Base-by-base conservation (phyloP, 2,113 vertebrate genomes). In the Telmatochromis brichardi region DNA sequence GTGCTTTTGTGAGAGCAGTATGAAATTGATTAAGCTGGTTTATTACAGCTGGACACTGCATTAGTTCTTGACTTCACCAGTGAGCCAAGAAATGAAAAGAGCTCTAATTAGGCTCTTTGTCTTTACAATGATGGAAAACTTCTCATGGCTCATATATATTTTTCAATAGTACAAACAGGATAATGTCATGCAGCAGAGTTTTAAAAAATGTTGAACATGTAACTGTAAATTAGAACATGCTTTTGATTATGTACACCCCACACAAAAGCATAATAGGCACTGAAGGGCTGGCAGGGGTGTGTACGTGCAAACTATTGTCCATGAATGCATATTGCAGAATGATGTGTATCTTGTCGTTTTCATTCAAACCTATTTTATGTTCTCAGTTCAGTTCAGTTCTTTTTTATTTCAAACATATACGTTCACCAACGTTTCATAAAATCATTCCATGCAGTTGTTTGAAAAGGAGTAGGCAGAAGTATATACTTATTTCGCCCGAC, bases 81-180 rank as follows among this genome's bases (percentile, higher is more conserved):
- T 85, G 84, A 26, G 78, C 65, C 78, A 81, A 58, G 53, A 90
- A 87, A 93, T 88, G 82, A 81, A 8, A 78, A 55, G 54, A 42
- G 33, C 13, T 0, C 11, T 76, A 87, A 91, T 87, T 81, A 79
- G 26, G 19, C 57, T 55, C 10, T 71, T 85, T 60, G 2, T 73
- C 10, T 13, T 9, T 83, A 11, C 37, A 63, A 35, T 42, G 6
- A 19, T 11, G 21, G 50, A 50, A 35, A 13, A 33, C 60, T 81
- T 80, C 73, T 81, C 8, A 26, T n/a, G 28, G 50, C 35, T 51
- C 1, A 81, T 35, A 33, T n/a, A 5, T 15, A 14, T 53, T 31
- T 80, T 47, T 21, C 13, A 42, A 6, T 26, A 37, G 12, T n/a
- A 31, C 26, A 23, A 31, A 40, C 7, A 28, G 19, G 12, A 42